A percentile compares a stretch with the other conserved stretches of the same genome.
These are phyloP conservation scores for Parauchenoglanis ngamensis DNA, from an alignment of 2,797 vertebrate genomes.

Conservation along the genomic window DNA sequence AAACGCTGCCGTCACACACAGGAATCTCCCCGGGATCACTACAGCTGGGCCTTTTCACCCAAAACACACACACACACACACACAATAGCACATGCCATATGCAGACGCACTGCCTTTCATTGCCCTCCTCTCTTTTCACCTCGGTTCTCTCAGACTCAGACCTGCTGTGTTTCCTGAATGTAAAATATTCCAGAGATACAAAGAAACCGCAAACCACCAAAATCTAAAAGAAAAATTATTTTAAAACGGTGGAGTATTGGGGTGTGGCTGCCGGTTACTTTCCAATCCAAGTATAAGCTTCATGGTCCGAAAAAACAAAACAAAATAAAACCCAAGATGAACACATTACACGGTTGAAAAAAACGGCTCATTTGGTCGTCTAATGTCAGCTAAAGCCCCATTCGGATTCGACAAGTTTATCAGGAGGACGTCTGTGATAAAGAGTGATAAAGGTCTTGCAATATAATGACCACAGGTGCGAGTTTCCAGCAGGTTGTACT, in stretches of 20 bases:
- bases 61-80: slow-evolving; percentile 45
- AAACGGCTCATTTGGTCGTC: not conserved
- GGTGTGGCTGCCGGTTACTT: not conserved
- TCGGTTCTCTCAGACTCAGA: not conserved
- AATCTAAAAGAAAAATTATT: not conserved
- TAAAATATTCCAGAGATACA: not conserved
- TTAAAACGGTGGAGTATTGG: not conserved
- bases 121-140: not conserved
- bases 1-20: slow-evolving; percentile 71
- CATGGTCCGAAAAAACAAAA: not conserved
- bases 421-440: not conserved
- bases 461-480: not conserved
- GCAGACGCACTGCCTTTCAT: slow-evolving; percentile 59
- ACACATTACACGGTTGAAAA: not conserved
- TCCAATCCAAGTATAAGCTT: not conserved
- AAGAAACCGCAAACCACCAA: not conserved
- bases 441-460: not conserved
- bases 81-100: slow-evolving; percentile 70
- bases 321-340: too few species aligned
- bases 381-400: not conserved
- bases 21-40: slow-evolving; percentile 46
- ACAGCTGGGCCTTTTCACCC: slow-evolving; percentile 54
- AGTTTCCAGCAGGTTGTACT: not conserved
- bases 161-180: not conserved
- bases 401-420: not conserved